These are phyloP conservation scores for Drosophila parabipectinata DNA, from an alignment of 1,140 invertebrate genomes.

Conservation along the genomic window DNA sequence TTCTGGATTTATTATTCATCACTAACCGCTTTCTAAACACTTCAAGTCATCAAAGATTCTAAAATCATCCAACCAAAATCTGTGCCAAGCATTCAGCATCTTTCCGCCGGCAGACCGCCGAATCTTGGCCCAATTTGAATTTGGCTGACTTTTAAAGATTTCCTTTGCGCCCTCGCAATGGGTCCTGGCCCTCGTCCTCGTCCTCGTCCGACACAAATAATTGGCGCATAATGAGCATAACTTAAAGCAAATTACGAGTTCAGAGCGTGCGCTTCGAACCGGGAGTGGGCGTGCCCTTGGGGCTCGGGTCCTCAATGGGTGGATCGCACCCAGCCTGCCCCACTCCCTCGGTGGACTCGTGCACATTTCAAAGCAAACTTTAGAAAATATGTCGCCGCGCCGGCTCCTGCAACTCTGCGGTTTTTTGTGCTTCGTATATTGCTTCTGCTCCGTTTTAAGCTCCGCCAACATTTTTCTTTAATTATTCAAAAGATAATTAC, in stretches of 20 bases:
- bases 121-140: slow-evolving; percentile 50
- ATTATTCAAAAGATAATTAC: slow-evolving; percentile 83
- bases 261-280: slow-evolving; percentile 60
- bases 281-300: slow-evolving; percentile 44
- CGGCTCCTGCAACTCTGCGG: slow-evolving; percentile 38
- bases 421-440: slow-evolving; percentile 28
- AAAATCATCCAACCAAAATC: slow-evolving; percentile 42
- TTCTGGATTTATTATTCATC: neutral
- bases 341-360: slow-evolving; percentile 3
- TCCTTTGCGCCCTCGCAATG: neutral
- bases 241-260: slow-evolving; percentile 70
- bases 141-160: slow-evolving; percentile 39
- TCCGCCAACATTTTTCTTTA: slow-evolving; percentile 77
- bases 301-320: neutral
- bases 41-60: slow-evolving; percentile 12
- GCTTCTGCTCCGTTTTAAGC: slow-evolving; percentile 60
- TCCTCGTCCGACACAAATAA: slow-evolving; percentile 67
- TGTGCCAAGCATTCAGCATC: slow-evolving; percentile 41
- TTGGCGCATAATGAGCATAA: slow-evolving; percentile 79
- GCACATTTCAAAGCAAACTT: slow-evolving; percentile 59
- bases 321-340: neutral
- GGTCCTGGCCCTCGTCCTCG: neutral
- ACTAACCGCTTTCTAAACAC: slow-evolving; percentile 3
- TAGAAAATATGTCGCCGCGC: slow-evolving; percentile 63
- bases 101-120: neutral